Evolutionary conservation across 2,113 vertebrate genomes (phyloP).

Genomic region (Melospiza georgiana): DNA sequence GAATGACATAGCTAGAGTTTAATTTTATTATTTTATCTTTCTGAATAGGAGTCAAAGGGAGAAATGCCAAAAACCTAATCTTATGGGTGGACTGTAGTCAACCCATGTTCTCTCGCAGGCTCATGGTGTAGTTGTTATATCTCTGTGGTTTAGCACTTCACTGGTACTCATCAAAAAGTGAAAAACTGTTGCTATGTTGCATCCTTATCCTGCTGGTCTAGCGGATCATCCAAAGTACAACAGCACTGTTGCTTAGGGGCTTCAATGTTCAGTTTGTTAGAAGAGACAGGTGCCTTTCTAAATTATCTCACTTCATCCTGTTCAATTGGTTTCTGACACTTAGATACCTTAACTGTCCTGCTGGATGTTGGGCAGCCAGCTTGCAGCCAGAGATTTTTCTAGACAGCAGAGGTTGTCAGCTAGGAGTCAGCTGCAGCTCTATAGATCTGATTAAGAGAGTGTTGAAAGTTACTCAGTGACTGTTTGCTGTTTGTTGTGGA

Average conservation of each 20-base stretch:
- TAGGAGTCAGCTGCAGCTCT: neutral
- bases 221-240: neutral
- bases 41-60: neutral
- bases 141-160: neutral
- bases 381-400: neutral
- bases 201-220: neutral
- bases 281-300: neutral
- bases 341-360: neutral
- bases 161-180: neutral
- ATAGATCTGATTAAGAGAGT: neutral
- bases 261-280: neutral
- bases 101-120: neutral
- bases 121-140: neutral
- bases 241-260: neutral
- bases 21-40: neutral
- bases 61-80: neutral
- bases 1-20: neutral
- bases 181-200: neutral
- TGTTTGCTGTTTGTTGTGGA: conserved; percentile 16
- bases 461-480: neutral
- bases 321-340: neutral
- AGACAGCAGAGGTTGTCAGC: neutral
- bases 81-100: neutral
- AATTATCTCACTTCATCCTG: neutral
- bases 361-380: neutral